Conservation (phyloP, 2,113 vertebrate genomes). For the Sinocyclocheilus anshuiensis region DNA sequence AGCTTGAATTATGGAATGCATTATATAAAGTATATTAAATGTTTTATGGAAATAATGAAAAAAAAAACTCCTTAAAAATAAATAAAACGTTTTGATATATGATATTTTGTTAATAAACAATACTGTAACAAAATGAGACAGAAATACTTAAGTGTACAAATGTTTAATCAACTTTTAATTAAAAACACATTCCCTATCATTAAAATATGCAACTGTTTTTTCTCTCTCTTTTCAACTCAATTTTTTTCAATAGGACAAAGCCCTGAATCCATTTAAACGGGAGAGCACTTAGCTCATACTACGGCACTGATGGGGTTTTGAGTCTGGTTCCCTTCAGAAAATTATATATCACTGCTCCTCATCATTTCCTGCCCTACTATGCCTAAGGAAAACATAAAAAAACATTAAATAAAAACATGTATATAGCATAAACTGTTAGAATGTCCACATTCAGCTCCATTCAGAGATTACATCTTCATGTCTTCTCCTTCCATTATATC, state of each 20-base stretch:
- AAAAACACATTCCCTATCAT: constrained; percentile 75
- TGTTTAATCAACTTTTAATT: constrained; percentile 68
- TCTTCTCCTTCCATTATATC: not conserved
- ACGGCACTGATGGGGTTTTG: not conserved
- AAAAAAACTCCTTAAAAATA: too few species aligned
- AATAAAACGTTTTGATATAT: too few species aligned
- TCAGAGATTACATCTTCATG: constrained; percentile 11
- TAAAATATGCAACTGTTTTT: constrained; percentile 74
- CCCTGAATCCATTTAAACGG: constrained; percentile 54
- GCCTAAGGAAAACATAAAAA: constrained; percentile 29
- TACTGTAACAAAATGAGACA: constrained; percentile 36
- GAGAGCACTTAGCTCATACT: not conserved
- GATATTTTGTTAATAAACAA: not conserved
- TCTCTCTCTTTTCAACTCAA: constrained; percentile 38
- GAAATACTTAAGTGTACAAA: constrained; percentile 64
- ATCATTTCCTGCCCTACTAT: not conserved
- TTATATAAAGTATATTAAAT: too few species aligned
- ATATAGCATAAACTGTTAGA: constrained; percentile 22
- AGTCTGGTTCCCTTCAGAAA: not conserved
- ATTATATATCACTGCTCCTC: too few species aligned
- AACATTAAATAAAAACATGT: constrained; percentile 41
- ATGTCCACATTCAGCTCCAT: constrained; percentile 33
- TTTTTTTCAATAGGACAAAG: constrained; percentile 50
- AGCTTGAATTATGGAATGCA: too few species aligned
- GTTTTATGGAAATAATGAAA: too few species aligned